Evolutionary conservation across 2,797 vertebrate species (phyloP).

Genomic region (Gymnodraco acuticeps): DNA sequence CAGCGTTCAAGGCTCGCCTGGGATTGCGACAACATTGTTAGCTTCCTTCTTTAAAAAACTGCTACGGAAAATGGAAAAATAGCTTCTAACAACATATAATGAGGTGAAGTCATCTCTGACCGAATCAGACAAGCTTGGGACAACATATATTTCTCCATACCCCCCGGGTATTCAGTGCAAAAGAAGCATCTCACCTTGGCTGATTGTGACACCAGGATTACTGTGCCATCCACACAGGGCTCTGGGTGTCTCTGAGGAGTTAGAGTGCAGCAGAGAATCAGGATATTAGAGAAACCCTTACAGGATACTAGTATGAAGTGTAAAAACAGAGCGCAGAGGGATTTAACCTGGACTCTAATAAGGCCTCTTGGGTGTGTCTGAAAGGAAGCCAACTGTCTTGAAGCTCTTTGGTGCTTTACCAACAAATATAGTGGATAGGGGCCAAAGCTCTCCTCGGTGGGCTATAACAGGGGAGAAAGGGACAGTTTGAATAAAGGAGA

Average conservation of each 20-base stretch:
- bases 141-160: slow-evolving; percentile 19
- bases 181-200: slow-evolving; percentile 40
- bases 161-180: slow-evolving; percentile 34
- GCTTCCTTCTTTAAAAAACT: slow-evolving; percentile 19
- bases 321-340: slow-evolving; percentile 46
- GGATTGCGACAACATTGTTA: slow-evolving; percentile 14
- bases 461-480: slow-evolving; percentile 7
- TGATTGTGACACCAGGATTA: slow-evolving; percentile 33
- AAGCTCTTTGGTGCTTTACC: slow-evolving; percentile 46
- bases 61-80: slow-evolving; percentile 13
- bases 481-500: neutral
- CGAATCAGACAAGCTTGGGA: slow-evolving; percentile 5
- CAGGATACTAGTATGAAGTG: slow-evolving; percentile 42
- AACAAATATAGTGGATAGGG: slow-evolving; percentile 30
- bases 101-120: slow-evolving; percentile 32
- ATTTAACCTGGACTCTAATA: slow-evolving; percentile 79
- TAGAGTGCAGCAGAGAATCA: slow-evolving; percentile 42
- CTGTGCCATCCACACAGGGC: slow-evolving; percentile 24
- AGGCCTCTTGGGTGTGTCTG: slow-evolving; percentile 73
- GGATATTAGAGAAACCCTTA: slow-evolving; percentile 62
- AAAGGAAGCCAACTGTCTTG: slow-evolving; percentile 35
- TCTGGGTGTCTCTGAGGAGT: slow-evolving; percentile 50
- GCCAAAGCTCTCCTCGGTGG: slow-evolving; percentile 10
- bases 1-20: slow-evolving; percentile 11
- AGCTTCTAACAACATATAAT: slow-evolving; percentile 23